Evolutionary conservation across 2,797 vertebrate genomes (phyloP), one percentile per base, ranked within the genome.

Genomic region (Aplochiton taeniatus): DNA sequence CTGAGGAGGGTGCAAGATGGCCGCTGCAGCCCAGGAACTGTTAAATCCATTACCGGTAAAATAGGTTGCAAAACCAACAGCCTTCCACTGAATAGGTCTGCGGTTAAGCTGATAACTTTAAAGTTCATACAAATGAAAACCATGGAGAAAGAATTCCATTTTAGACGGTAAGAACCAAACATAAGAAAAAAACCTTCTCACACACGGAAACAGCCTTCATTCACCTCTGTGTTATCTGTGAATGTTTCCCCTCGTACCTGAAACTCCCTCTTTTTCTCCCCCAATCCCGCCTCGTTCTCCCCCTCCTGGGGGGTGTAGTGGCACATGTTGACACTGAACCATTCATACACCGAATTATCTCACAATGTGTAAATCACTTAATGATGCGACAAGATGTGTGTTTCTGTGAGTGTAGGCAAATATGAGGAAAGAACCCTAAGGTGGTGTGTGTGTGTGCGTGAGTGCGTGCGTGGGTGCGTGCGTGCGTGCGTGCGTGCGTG

Each of bases 311-410:
- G n/a, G n/a, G n/a, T n/a, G n/a, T n/a, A n/a, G 81, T 85, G 86
- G 89, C 87, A 83, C 88, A 88, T 83, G 89, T 87, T 88, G 85
- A 88, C 87, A 88, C 73, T 14, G 64, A 68, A 71, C 78, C 75
- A 84, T 84, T 86, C 72, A 85, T n/a, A n/a, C n/a, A n/a, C n/a
- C n/a, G n/a, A n/a, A n/a, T n/a, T n/a, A 74, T 80, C 74, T 79
- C 65, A 77, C 79, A 82, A 78, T 81, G 74, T 83, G 75, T 66
- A 82, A 80, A 81, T 80, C 53, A 77, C 80, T 81, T 70, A 80
- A 84, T 77, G 72, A 75, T 75, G 63, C 66, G 46, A 51, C 54
- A 62, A 69, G 69, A 43, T 60, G 7, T 44, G 13, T n/a, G 14
- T 57, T 31, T 42, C 6, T 57, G 55, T 20, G 4, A 41, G 58